These are phyloP conservation scores for Pseudopleuronectes americanus DNA, from an alignment of 2,797 vertebrate genomes.

Conservation along the genomic window DNA sequence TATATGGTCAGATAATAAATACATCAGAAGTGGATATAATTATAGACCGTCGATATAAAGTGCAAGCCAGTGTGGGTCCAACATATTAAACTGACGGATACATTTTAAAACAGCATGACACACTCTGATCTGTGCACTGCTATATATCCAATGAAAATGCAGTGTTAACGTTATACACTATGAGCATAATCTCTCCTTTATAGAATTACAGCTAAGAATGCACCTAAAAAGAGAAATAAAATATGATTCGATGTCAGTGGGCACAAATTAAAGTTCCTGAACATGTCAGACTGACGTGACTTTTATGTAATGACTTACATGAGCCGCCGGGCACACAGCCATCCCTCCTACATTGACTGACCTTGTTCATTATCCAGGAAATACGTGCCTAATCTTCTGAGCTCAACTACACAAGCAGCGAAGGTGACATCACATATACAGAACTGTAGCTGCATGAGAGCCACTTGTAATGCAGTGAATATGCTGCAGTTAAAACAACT, in stretches of 20 bases:
- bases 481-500: not conserved
- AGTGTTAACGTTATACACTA: slow-evolving; percentile 3
- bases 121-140: not conserved
- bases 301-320: slow-evolving; percentile 33
- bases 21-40: not conserved
- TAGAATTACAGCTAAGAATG: not conserved
- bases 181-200: not conserved
- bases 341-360: slow-evolving; percentile 48
- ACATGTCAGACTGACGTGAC: slow-evolving; percentile 23
- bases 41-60: not conserved
- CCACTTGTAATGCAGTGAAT: not conserved
- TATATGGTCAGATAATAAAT: not conserved
- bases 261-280: slow-evolving; percentile 22
- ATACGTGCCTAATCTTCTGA: slow-evolving; percentile 50
- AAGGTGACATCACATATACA: slow-evolving; percentile 36
- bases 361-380: slow-evolving; percentile 53
- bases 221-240: not conserved
- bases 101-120: not conserved
- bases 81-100: not conserved
- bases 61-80: not conserved
- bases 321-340: slow-evolving; percentile 30
- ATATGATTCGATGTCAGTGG: not conserved
- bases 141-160: slow-evolving; percentile 5
- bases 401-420: slow-evolving; percentile 29
- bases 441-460: slow-evolving; percentile 7